Evolutionary conservation across 2,888 invertebrate species (phyloP).

Genomic region (Anthoptus insignis): DNA sequence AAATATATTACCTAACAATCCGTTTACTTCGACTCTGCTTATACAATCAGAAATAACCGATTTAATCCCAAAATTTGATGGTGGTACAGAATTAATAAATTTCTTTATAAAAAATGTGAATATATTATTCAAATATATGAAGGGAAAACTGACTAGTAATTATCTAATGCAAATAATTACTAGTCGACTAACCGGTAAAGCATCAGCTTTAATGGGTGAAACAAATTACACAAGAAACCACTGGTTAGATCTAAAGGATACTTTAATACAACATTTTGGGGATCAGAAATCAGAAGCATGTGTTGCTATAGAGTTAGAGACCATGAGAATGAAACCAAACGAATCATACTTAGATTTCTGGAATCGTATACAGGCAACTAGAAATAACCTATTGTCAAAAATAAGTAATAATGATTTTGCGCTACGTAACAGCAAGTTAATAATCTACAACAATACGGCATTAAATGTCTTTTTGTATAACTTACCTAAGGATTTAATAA

Average conservation of each 20-base stretch:
- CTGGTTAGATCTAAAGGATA: not conserved
- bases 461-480: constrained; percentile 1
- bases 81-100: not conserved
- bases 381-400: not conserved
- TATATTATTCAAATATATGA: not conserved
- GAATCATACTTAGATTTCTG: not conserved
- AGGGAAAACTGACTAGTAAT: not conserved
- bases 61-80: not conserved
- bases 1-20: not conserved
- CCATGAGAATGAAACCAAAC: not conserved
- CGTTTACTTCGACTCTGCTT: not conserved
- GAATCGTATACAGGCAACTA: not conserved
- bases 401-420: not conserved
- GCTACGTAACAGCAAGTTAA: not conserved
- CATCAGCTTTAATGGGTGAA: not conserved
- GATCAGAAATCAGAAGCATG: not conserved
- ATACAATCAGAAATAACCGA: not conserved
- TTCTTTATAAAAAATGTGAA: not conserved
- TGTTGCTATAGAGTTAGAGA: not conserved
- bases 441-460: constrained; percentile 1
- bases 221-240: not conserved
- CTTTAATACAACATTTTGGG: too few relatives aligned
- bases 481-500: not conserved
- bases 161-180: not conserved
- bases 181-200: not conserved